Conservation (phyloP, 2,888 invertebrate genomes). For the Leptogaster cylindrica region DNA sequence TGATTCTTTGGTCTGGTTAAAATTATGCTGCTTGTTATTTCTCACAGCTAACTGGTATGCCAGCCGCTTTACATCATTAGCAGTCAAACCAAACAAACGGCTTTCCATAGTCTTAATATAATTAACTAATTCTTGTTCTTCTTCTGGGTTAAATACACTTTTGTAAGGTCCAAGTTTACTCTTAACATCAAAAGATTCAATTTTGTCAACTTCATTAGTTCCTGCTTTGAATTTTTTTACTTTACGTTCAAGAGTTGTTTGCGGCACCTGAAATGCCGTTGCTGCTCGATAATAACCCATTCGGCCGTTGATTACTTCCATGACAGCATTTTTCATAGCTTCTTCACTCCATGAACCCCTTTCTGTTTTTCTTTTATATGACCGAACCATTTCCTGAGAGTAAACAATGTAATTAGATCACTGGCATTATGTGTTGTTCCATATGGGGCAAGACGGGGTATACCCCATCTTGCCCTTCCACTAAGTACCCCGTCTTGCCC, state of each 20-base stretch:
- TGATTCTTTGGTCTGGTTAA: conserved; percentile 4
- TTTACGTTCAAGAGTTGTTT: conserved; percentile 17
- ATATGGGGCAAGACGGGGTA: no score
- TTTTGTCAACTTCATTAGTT: background rate
- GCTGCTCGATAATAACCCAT: conserved; percentile 22
- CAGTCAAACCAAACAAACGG: conserved; percentile 21
- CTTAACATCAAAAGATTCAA: background rate
- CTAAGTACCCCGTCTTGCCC: no score
- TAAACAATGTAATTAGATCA: no score
- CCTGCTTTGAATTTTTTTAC: no score
- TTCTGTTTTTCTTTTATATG: conserved; percentile 22
- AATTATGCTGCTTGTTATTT: conserved; percentile 1
- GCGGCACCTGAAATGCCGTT: background rate
- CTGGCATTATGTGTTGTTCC: no score
- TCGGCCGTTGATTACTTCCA: background rate
- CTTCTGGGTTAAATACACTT: background rate
- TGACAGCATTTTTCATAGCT: conserved; percentile 18
- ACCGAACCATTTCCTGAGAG: conserved; percentile 7
- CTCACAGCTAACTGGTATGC: conserved; percentile 18
- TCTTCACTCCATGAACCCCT: conserved; percentile 7
- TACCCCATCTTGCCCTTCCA: no score
- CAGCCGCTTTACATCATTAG: conserved; percentile 15
- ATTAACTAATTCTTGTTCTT: conserved; percentile 24
- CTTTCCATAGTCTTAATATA: conserved; percentile 12
- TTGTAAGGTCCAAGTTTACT: background rate